Conservation (phyloP, 2,113 vertebrate species). For the Stictonetta naevosa region DNA sequence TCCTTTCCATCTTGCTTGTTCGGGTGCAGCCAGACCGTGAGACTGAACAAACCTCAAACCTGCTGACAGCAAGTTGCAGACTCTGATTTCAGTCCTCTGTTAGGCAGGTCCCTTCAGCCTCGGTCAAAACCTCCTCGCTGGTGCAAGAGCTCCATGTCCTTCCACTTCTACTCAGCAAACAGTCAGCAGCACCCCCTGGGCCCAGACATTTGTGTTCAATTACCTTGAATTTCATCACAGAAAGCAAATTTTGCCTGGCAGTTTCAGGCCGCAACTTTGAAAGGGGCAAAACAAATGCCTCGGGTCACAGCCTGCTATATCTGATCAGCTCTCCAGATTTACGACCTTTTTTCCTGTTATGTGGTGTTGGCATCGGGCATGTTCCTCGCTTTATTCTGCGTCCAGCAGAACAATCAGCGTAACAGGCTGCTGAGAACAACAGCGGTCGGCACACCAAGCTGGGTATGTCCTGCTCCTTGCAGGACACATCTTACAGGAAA, state of each 20-base stretch:
- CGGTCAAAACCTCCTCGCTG: not conserved
- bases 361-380: not conserved
- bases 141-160: not conserved
- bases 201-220: not conserved
- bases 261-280: not conserved
- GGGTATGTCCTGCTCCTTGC: not conserved
- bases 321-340: not conserved
- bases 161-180: not conserved
- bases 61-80: not conserved
- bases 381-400: not conserved
- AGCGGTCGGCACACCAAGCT: not conserved
- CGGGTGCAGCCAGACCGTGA: not conserved
- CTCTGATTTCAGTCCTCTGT: not conserved
- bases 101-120: not conserved
- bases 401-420: not conserved
- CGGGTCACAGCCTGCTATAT: not conserved
- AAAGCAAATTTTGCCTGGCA: slow-evolving; percentile 29
- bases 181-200: not conserved
- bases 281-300: not conserved
- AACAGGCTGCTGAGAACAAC: not conserved
- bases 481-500: not conserved
- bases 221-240: slow-evolving; percentile 9
- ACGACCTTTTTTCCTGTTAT: not conserved
- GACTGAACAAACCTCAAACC: not conserved
- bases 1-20: not conserved